Percentiles rank a stretch among this genome's conserved stretches.
These are phyloP conservation scores for Thalpophila matura DNA, from an alignment of 2,888 invertebrate genomes.

Conservation along the genomic window DNA sequence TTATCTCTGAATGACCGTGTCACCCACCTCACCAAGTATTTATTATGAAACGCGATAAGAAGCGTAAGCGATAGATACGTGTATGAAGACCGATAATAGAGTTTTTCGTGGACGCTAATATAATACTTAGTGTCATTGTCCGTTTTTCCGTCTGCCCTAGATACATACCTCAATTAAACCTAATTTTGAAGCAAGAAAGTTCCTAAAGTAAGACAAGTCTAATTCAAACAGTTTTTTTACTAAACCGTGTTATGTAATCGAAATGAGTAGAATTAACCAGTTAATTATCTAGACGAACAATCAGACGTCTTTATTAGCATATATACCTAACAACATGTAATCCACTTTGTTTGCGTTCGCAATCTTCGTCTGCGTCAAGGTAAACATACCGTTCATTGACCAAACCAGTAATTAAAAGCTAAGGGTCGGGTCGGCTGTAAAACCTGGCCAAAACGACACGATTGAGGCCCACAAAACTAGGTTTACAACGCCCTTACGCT, in stretches of 20 bases:
- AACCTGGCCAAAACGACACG: constrained; percentile 54
- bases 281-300: constrained; percentile 22
- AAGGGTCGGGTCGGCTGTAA: constrained; percentile 61
- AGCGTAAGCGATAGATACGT: too few species aligned
- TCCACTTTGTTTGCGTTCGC: constrained; percentile 44
- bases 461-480: constrained; percentile 63
- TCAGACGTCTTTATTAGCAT: constrained; percentile 34
- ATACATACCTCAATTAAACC: too few species aligned
- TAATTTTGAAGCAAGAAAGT: too few species aligned
- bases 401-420: constrained; percentile 68
- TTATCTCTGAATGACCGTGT: too few species aligned
- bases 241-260: constrained; percentile 4
- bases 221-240: too few species aligned
- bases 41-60: too few species aligned
- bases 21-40: too few species aligned
- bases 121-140: too few species aligned
- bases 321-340: constrained; percentile 44
- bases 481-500: constrained; percentile 60
- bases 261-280: constrained; percentile 12
- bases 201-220: too few species aligned
- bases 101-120: too few species aligned
- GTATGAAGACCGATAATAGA: too few species aligned
- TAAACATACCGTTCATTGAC: constrained; percentile 60
- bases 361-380: constrained; percentile 40
- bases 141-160: too few species aligned